Evolutionary conservation across 2,113 vertebrate genomes (phyloP).

Genomic region (Anser cygnoides): DNA sequence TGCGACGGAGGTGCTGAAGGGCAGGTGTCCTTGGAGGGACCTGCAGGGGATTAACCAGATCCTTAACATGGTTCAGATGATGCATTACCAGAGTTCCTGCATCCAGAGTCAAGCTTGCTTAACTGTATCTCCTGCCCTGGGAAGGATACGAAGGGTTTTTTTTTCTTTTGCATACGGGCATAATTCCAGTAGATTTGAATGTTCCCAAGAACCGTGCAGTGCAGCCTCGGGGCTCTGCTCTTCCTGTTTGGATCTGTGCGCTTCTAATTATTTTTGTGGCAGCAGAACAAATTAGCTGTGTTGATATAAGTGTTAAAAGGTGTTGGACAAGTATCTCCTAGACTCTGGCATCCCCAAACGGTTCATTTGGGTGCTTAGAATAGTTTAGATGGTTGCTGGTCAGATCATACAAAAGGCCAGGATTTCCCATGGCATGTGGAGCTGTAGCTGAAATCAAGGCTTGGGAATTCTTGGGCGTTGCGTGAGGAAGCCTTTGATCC

Average conservation of each 20-base stretch:
- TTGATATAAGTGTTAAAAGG: not conserved
- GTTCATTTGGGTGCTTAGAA: not conserved
- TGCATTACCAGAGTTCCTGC: slow-evolving; percentile 23
- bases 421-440: not conserved
- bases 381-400: not conserved
- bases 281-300: not conserved
- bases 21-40: not conserved
- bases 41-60: not conserved
- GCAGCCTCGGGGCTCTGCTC: not conserved
- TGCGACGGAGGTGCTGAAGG: slow-evolving; percentile 29
- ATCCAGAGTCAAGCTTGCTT: not conserved
- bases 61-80: not conserved
- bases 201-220: not conserved
- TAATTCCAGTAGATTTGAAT: not conserved
- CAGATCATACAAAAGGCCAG: not conserved
- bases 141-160: not conserved
- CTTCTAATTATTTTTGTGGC: not conserved
- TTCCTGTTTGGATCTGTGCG: not conserved
- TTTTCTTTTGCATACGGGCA: not conserved
- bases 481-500: not conserved
- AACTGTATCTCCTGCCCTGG: not conserved
- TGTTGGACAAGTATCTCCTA: not conserved
- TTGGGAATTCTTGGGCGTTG: not conserved
- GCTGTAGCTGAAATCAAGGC: not conserved
- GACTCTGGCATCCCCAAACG: not conserved